Base-by-base conservation (phyloP, 2,113 vertebrate species). In the Azemiops feae region DNA sequence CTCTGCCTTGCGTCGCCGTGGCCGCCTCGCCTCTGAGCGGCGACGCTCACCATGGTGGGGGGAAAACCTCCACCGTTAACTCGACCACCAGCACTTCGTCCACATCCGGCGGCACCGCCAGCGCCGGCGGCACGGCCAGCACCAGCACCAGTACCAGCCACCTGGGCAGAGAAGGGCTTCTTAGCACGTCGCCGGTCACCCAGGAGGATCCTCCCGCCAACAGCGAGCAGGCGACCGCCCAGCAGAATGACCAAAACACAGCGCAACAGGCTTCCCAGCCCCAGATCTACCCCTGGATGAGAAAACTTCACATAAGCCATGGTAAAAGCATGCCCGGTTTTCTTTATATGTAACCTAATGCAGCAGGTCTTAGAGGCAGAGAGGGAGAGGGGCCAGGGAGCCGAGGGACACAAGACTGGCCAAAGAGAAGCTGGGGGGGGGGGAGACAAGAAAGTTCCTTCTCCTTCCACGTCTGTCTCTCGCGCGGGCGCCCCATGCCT, bases 261-360 rank as follows among this genome's bases (percentile, higher is more conserved):
- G 98, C 96, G 95, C 98, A 99, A 96, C 97, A 97, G 22, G 97
- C 98, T 50, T 89, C 97, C 87, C 99, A 99, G 92, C 99, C 99
- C 96, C 99, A 99, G 98, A 99, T 99, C 97, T 99, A 99, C 95
- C 99, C 99, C 57, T 99, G 99, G 99, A 99, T 99, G 99, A 97
- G 99, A 97, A 99, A 99, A 97, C 98, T 99, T 95, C 99, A 99
- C 96, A 99, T 99, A 98, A 99, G 97, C 98, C 99, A 99, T 97
- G 99, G 99, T 99, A 99, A 89, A 88, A 97, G 95, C 95, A 91
- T 95, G 97, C 96, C 95, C 95, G 14, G 16, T n/a, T 90, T 90
- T 94, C 74, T 81, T 43, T 81, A 81, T 81, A 22, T 81, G 34
- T 81, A 81, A 43, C 74, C 7, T 81, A 81, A 39, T 3, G 7